phyloP scores from a whole-genome alignment of 2,113 vertebrate species.

The Actinemys pallida region DNA sequence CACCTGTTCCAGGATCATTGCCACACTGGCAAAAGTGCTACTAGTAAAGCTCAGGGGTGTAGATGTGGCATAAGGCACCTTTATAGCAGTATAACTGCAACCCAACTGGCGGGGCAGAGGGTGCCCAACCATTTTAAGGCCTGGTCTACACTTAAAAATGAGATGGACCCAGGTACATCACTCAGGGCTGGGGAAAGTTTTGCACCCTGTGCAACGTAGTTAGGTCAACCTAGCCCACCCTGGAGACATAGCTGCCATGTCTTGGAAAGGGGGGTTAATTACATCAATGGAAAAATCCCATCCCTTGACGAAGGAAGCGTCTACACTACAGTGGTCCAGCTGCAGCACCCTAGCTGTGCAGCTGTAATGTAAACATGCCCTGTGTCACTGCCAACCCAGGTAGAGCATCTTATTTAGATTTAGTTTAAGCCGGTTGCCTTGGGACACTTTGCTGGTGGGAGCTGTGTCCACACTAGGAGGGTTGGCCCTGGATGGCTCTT shows the following conservation, averaged over 20 bases:
- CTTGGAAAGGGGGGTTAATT: not conserved
- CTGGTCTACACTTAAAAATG: not conserved
- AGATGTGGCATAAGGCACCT: not conserved
- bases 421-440: not conserved
- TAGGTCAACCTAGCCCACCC: not conserved
- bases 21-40: not conserved
- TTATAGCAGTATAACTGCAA: not conserved
- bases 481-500: too few relatives aligned
- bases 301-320: too few relatives aligned
- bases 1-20: not conserved
- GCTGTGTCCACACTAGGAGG: not conserved
- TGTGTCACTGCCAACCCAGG: not conserved
- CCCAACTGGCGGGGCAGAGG: too few relatives aligned
- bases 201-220: not conserved
- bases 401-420: too few relatives aligned
- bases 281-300: not conserved
- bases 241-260: too few relatives aligned
- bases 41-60: not conserved
- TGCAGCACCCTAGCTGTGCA: not conserved
- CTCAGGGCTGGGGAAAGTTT: not conserved
- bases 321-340: too few relatives aligned
- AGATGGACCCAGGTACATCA: not conserved
- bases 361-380: not conserved
- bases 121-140: not conserved
- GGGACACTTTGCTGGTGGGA: not conserved